phyloP scores from a whole-genome alignment of 2,888 invertebrate genomes.

The Branchinecta sandiegonensis region DNA sequence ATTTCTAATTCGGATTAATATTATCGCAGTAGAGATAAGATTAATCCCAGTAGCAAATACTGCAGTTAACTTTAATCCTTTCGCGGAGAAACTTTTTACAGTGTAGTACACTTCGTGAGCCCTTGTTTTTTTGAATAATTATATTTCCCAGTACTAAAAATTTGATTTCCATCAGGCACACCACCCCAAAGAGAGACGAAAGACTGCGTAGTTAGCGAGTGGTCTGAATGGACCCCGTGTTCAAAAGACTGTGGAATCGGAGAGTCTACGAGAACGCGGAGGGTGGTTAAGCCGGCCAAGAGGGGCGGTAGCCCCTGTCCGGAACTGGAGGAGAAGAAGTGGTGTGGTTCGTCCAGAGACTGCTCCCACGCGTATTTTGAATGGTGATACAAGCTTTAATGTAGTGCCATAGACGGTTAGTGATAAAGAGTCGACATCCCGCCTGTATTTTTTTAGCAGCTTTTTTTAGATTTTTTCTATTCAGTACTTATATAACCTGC shows the following conservation, averaged over 20 bases:
- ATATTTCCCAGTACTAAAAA: constrained; percentile 30
- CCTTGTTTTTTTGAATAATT: constrained; percentile 26
- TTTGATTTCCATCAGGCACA: too few relatives aligned
- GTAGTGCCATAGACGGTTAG: constrained; percentile 5
- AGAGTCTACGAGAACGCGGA: constrained; percentile 62
- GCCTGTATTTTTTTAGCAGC: constrained; percentile 12
- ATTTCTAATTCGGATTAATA: too few relatives aligned
- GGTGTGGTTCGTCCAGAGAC: constrained; percentile 65
- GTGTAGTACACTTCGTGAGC: background rate
- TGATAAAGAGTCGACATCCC: background rate
- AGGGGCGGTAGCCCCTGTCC: constrained; percentile 70
- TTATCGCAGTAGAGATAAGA: too few relatives aligned
- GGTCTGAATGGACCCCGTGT: constrained; percentile 76
- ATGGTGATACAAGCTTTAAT: constrained; percentile 35
- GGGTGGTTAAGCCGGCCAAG: constrained; percentile 57
- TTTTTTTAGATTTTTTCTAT: constrained; percentile 13
- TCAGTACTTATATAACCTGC: constrained; percentile 11
- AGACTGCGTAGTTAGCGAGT: constrained; percentile 69
- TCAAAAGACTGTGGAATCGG: constrained; percentile 80
- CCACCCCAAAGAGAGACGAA: constrained; percentile 41
- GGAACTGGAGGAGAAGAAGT: constrained; percentile 64
- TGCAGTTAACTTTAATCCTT: too few relatives aligned
- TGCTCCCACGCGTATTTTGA: constrained; percentile 49
- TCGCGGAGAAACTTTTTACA: too few relatives aligned
- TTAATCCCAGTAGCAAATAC: too few relatives aligned